phyloP scores from a whole-genome alignment of 2,888 invertebrate genomes.

The Aleiodes alternator region DNA sequence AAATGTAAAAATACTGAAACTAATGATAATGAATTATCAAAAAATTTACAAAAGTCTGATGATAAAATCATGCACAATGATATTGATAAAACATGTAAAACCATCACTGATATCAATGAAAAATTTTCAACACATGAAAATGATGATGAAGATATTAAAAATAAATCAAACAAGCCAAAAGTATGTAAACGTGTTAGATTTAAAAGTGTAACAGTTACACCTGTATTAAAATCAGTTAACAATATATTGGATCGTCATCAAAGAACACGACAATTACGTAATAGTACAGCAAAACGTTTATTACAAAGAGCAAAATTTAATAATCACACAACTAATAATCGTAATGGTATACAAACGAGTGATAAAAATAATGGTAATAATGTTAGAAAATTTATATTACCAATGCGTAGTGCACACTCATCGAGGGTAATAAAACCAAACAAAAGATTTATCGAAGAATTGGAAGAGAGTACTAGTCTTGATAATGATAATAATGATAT shows the following conservation, averaged over 20 bases:
- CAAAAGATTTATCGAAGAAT: conserved; percentile 87
- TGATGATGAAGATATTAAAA: conserved; percentile 49
- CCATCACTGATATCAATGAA: conserved; percentile 45
- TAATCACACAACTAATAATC: conserved; percentile 56
- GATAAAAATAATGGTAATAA: conserved; percentile 66
- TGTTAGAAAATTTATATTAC: conserved; percentile 84
- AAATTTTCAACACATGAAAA: conserved; percentile 46
- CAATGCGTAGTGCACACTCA: conserved; percentile 88
- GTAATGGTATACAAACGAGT: conserved; percentile 62
- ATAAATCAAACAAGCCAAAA: conserved; percentile 54
- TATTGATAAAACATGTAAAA: conserved; percentile 40
- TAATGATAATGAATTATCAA: conserved; percentile 26
- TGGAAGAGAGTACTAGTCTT: conserved; percentile 75
- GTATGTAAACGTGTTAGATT: conserved; percentile 62
- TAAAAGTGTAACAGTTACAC: conserved; percentile 63
- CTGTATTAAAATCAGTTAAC: conserved; percentile 70
- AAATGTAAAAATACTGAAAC: conserved; percentile 42
- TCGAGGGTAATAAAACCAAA: conserved; percentile 92
- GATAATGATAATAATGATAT: conserved; percentile 66
- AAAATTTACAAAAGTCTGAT: conserved; percentile 11
- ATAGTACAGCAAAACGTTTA: conserved; percentile 71
- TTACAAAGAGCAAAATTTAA: conserved; percentile 70
- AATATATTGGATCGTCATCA: conserved; percentile 71
- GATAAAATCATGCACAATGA: conserved; percentile 5
- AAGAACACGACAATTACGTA: conserved; percentile 69